Conservation (phyloP, 2,797 vertebrate species). For the Macropus fuliginosus region DNA sequence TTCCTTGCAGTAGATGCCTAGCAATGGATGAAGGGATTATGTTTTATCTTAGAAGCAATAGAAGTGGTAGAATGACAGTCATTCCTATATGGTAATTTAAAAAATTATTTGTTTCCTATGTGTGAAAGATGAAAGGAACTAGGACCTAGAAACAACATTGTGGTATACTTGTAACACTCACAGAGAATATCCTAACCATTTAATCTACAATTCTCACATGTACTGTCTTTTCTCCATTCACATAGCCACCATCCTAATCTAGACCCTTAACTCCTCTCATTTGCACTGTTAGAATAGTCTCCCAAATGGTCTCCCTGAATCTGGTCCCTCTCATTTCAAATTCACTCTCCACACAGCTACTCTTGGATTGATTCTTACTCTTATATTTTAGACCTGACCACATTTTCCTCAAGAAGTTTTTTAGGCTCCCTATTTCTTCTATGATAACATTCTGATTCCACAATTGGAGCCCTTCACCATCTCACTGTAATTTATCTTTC, state of each 20-base stretch:
- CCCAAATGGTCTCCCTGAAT: background rate
- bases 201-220: background rate
- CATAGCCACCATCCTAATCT: background rate
- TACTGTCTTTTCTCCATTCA: background rate
- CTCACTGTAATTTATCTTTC: background rate
- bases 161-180: background rate
- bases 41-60: background rate
- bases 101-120: background rate
- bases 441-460: background rate
- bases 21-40: background rate
- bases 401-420: background rate
- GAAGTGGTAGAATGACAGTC: background rate
- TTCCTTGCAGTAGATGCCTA: background rate
- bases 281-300: background rate
- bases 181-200: background rate
- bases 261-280: background rate
- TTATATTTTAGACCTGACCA: background rate
- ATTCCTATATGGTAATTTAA: background rate
- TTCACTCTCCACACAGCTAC: background rate
- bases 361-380: background rate
- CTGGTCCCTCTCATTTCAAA: background rate
- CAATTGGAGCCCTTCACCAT: background rate
- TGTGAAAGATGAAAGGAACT: background rate
- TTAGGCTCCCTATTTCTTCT: background rate
- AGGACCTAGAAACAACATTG: background rate